Conservation (phyloP, 1,140 invertebrate species). For the Pseudomyrmex cubaensis region DNA sequence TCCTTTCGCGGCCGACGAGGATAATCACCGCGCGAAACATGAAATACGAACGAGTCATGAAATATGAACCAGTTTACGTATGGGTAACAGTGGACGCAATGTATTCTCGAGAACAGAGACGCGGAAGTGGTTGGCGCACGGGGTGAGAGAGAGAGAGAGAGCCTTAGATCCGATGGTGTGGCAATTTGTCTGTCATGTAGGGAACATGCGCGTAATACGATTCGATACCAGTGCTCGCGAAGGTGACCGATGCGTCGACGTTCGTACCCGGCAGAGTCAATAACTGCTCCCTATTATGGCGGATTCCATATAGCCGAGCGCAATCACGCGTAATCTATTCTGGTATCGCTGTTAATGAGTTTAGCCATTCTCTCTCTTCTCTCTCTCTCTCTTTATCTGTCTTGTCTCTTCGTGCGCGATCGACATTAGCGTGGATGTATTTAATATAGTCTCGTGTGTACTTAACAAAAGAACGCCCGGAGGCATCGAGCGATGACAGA, state of each 20-base stretch:
- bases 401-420: not conserved
- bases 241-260: constrained; percentile 65
- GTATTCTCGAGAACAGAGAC: constrained; percentile 27
- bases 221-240: constrained; percentile 37
- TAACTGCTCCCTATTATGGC: constrained; percentile 56
- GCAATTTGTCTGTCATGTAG: constrained; percentile 60
- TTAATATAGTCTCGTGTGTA: constrained; percentile 14
- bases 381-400: not conserved
- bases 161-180: constrained; percentile 31
- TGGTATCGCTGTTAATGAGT: constrained; percentile 24
- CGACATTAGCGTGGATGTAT: not conserved
- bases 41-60: constrained; percentile 52
- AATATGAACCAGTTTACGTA: constrained; percentile 40
- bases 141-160: too few species aligned
- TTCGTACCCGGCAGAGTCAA: constrained; percentile 48
- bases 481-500: not conserved
- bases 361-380: not conserved
- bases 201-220: constrained; percentile 39
- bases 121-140: not conserved
- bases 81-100: constrained; percentile 32
- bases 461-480: not conserved
- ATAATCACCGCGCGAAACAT: constrained; percentile 48
- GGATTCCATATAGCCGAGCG: constrained; percentile 23
- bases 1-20: constrained; percentile 11
- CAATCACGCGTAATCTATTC: constrained; percentile 35